These are phyloP conservation scores for Sphenodon punctatus DNA, from an alignment of 2,797 vertebrate genomes.

Conservation along the genomic window DNA sequence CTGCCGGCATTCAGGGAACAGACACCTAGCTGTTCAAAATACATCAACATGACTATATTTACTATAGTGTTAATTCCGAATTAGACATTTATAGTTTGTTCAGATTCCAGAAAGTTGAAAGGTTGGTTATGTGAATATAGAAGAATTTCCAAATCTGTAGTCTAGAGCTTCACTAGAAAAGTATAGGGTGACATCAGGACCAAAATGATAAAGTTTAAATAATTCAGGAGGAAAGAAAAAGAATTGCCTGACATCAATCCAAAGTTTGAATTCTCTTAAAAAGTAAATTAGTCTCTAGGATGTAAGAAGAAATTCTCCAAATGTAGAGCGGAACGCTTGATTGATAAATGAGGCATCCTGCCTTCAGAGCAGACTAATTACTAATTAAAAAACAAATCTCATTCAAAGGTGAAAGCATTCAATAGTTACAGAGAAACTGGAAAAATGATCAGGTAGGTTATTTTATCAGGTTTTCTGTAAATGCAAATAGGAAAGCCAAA, in stretches of 20 bases:
- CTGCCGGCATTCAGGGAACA: too few species aligned
- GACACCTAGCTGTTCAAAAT: neutral
- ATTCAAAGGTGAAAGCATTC: neutral
- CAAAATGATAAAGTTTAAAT: neutral
- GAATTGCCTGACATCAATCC: neutral
- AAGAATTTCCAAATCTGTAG: neutral
- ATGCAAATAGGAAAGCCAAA: neutral
- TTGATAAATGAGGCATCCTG: neutral
- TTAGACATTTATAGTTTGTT: neutral
- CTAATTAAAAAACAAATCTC: neutral
- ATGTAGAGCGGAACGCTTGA: neutral
- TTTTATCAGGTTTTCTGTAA: neutral
- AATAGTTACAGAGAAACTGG: neutral
- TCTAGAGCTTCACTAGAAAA: neutral
- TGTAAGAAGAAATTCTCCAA: neutral
- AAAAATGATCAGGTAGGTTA: neutral
- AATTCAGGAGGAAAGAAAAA: neutral
- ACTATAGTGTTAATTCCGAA: neutral
- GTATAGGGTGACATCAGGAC: neutral
- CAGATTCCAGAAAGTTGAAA: neutral
- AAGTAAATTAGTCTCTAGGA: constrained; percentile 6
- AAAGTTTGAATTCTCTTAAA: neutral
- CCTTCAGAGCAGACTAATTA: neutral
- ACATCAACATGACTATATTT: neutral
- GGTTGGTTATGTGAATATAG: neutral